phyloP scores from a whole-genome alignment of 1,140 invertebrate genomes.

The Tribolium castaneum region DNA sequence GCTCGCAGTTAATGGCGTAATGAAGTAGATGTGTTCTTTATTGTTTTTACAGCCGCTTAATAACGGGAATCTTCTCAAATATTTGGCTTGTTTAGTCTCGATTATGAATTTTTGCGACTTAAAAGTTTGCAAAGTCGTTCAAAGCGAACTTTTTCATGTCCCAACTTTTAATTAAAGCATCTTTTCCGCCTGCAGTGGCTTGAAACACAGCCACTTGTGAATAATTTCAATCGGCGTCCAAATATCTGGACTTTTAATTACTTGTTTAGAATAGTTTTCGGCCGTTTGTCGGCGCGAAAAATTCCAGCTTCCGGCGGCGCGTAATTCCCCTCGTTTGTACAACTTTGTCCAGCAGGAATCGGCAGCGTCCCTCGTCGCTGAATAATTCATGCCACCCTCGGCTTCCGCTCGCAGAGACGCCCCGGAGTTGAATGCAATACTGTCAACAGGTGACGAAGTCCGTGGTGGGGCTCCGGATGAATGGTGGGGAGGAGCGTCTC shows the following conservation, averaged over 20 bases:
- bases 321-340: neutral
- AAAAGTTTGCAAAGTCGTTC: neutral
- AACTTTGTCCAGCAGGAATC: neutral
- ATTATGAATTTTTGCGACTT: neutral
- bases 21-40: too few relatives aligned
- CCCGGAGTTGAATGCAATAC: neutral
- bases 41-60: neutral
- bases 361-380: neutral
- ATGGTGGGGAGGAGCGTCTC: slow-evolving; percentile 33
- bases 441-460: slow-evolving; percentile 42
- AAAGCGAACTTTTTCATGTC: neutral
- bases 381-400: neutral
- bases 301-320: neutral
- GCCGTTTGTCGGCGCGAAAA: neutral
- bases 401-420: neutral
- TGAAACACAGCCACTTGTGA: neutral
- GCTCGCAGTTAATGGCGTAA: too few relatives aligned
- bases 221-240: neutral
- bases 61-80: neutral
- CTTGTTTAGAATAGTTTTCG: neutral
- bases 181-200: neutral
- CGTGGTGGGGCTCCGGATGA: slow-evolving; percentile 22
- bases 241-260: neutral
- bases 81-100: neutral
- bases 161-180: neutral